Conservation (phyloP, 2,113 vertebrate species). For the Oriolus oriolus region DNA sequence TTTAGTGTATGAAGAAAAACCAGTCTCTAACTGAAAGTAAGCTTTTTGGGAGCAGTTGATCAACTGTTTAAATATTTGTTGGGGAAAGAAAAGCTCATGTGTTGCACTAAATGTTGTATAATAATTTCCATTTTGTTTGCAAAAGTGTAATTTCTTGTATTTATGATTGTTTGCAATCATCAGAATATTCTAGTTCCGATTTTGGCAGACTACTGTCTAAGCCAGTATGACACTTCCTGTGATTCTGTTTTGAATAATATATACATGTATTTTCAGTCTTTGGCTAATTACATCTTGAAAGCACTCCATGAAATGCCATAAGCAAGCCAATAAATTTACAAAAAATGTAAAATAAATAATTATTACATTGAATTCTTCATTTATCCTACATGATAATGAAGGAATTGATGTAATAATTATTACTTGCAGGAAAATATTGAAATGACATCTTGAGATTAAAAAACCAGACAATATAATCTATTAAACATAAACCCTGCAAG, state of each 20-base stretch:
- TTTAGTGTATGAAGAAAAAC: neutral
- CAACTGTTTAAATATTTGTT: neutral
- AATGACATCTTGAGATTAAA: neutral
- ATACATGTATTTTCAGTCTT: neutral
- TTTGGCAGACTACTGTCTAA: neutral
- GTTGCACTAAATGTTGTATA: neutral
- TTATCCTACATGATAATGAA: too few relatives aligned
- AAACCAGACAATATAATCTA: neutral
- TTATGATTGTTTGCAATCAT: neutral
- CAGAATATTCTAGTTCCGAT: neutral
- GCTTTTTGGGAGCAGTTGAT: neutral
- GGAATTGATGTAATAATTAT: neutral
- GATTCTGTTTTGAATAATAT: neutral
- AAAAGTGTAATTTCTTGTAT: neutral
- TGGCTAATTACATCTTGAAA: neutral
- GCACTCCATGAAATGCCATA: neutral
- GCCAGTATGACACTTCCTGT: neutral
- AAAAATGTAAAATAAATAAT: too few relatives aligned
- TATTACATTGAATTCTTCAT: too few relatives aligned
- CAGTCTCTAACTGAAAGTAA: neutral
- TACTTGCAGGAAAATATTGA: neutral
- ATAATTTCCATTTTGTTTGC: neutral
- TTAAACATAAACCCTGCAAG: neutral
- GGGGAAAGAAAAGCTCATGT: rapidly evolving
- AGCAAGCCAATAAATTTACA: neutral